phyloP scores from a whole-genome alignment of 2,797 vertebrate species.

The Morelia viridis region DNA sequence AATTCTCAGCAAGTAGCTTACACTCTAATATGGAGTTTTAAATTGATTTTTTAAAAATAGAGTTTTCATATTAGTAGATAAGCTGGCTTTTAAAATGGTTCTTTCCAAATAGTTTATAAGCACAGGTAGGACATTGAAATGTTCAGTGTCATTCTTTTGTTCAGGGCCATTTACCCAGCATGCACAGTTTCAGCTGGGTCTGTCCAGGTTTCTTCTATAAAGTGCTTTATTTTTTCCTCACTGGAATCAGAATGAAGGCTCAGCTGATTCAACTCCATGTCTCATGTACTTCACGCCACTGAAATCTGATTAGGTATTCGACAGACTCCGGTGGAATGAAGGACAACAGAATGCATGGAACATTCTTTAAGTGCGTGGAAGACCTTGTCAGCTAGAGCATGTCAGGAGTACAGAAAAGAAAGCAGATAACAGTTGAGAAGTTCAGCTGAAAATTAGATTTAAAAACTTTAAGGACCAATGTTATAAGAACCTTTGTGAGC shows the following conservation, averaged over 20 bases:
- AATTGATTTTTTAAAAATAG: background rate
- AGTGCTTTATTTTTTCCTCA: slow-evolving; percentile 10
- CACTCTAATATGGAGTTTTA: slow-evolving; percentile 45
- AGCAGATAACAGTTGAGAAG: rapidly evolving
- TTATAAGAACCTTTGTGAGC: background rate
- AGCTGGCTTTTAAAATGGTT: slow-evolving; percentile 16
- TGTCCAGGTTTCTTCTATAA: background rate
- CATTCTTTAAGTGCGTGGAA: slow-evolving; percentile 41
- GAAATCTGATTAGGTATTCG: slow-evolving; percentile 94
- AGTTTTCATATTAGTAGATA: slow-evolving; percentile 21
- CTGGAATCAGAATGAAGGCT: slow-evolving; percentile 25
- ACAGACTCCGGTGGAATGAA: slow-evolving; percentile 99
- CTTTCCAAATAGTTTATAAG: slow-evolving; percentile 34
- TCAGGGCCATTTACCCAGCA: background rate
- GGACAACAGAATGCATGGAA: slow-evolving; percentile 92
- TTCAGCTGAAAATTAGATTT: background rate
- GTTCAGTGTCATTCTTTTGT: background rate
- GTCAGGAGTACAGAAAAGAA: background rate
- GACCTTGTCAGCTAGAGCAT: rapidly evolving
- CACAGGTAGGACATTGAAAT: background rate
- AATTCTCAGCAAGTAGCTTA: slow-evolving; percentile 42
- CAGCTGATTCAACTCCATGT: slow-evolving; percentile 80
- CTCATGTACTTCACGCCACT: slow-evolving; percentile 99
- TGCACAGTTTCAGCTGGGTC: background rate
- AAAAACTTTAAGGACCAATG: rapidly evolving